phyloP scores from a whole-genome alignment of 1,140 invertebrate species.

The Aricia agestis region DNA sequence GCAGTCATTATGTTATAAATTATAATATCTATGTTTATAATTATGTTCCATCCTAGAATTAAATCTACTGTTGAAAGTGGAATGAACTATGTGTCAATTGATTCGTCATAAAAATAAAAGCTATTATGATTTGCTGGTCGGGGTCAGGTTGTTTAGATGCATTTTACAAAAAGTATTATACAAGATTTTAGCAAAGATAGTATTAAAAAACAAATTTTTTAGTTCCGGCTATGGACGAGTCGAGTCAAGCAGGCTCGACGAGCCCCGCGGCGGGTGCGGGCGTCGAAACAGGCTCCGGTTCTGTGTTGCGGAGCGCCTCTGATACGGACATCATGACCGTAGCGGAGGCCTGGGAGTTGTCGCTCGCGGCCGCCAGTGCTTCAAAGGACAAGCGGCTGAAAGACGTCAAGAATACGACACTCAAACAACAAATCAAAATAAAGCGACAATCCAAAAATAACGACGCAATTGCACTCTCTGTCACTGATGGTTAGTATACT shows the following conservation, averaged over 20 bases:
- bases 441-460: slow-evolving; percentile 52
- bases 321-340: slow-evolving; percentile 62
- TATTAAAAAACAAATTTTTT: not conserved
- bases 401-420: slow-evolving; percentile 81
- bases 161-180: no score
- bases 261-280: slow-evolving; percentile 23
- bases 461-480: slow-evolving; percentile 36
- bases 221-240: slow-evolving; percentile 53
- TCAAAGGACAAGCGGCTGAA: slow-evolving; percentile 90
- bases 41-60: no score
- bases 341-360: slow-evolving; percentile 77
- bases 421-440: slow-evolving; percentile 61
- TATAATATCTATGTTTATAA: no score
- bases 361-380: slow-evolving; percentile 87
- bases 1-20: no score
- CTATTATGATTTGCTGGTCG: no score
- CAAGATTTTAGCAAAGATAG: not conserved
- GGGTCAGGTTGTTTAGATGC: no score
- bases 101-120: no score
- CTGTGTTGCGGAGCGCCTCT: slow-evolving; percentile 52
- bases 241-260: slow-evolving; percentile 31
- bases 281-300: slow-evolving; percentile 24
- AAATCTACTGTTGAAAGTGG: no score
- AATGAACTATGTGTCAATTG: no score
- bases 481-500: slow-evolving; percentile 45